Evolutionary conservation across 2,797 vertebrate genomes (phyloP).

Genomic region (Euphonia xanthogaster): DNA sequence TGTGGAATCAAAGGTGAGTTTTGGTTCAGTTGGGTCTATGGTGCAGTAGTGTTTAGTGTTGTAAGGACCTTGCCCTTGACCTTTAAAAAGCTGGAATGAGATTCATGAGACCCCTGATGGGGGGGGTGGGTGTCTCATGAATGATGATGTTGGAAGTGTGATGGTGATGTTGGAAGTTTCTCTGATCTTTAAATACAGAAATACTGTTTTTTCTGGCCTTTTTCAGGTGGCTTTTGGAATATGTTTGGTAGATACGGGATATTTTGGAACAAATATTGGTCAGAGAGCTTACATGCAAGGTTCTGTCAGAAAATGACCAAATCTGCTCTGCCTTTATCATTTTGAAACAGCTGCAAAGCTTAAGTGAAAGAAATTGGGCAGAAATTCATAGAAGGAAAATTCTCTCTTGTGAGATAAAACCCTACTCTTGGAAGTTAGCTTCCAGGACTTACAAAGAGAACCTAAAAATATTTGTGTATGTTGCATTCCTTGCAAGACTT

Average conservation of each 20-base stretch:
- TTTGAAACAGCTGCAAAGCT: background rate
- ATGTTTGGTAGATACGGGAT: background rate
- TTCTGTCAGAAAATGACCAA: background rate
- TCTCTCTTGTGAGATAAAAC: background rate
- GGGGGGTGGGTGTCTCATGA: background rate
- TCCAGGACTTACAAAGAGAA: background rate
- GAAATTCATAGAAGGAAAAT: background rate
- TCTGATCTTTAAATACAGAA: background rate
- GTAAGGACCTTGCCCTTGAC: background rate
- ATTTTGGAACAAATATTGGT: background rate
- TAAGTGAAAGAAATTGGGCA: background rate
- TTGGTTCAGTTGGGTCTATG: background rate
- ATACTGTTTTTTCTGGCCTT: background rate
- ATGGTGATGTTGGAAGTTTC: fast-evolving
- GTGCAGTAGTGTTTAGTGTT: background rate
- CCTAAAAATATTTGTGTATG: background rate
- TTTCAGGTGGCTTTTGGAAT: background rate
- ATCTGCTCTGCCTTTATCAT: background rate
- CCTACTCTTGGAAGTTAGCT: background rate
- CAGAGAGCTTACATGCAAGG: background rate
- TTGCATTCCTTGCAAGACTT: background rate
- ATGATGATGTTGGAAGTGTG: background rate
- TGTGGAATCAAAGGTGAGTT: background rate
- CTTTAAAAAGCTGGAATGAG: background rate
- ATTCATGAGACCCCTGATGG: background rate